These are phyloP conservation scores for Drosophila barbarae DNA, from an alignment of 2,888 invertebrate species.

Conservation along the genomic window DNA sequence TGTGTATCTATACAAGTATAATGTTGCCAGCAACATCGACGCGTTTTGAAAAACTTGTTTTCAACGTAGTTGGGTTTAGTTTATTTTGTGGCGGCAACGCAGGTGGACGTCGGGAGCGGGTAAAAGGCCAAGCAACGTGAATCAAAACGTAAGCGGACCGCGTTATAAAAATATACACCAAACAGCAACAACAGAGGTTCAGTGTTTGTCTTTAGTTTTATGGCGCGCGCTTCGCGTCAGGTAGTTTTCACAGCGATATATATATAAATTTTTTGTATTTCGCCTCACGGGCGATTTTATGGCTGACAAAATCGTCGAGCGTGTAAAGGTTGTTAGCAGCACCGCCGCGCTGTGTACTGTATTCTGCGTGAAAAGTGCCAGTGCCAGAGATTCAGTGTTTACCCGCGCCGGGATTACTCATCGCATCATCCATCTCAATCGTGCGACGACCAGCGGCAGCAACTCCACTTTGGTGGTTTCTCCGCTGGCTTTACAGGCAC, in stretches of 20 bases:
- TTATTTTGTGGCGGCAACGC: conserved; percentile 78
- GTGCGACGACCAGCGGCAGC: conserved; percentile 10
- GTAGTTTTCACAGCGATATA: conserved; percentile 54
- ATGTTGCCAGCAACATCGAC: conserved; percentile 21
- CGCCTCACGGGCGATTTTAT: conserved; percentile 43
- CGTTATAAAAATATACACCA: conserved; percentile 50
- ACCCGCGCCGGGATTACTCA: conserved; percentile 62
- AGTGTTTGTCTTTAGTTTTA: conserved; percentile 64
- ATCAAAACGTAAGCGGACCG: conserved; percentile 48
- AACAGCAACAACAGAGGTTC: conserved; percentile 32
- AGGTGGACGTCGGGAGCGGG: conserved; percentile 72
- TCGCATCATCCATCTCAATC: conserved; percentile 36
- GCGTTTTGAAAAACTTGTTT: conserved; percentile 78
- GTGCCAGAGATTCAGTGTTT: conserved; percentile 26
- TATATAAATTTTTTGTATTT: conserved; percentile 37
- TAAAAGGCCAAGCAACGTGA: conserved; percentile 40
- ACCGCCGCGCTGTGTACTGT: conserved; percentile 16
- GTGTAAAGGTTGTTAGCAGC: conserved; percentile 60
- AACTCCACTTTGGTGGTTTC: conserved; percentile 37
- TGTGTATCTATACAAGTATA: neutral
- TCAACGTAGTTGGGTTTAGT: conserved; percentile 75
- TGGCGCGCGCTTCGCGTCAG: conserved; percentile 67
- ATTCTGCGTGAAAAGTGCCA: conserved; percentile 33
- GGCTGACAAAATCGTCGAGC: conserved; percentile 54
- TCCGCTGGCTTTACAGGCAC: conserved; percentile 32